These are phyloP conservation scores for Limnephilus auricula DNA, from an alignment of 2,888 invertebrate species.

Conservation along the genomic window DNA sequence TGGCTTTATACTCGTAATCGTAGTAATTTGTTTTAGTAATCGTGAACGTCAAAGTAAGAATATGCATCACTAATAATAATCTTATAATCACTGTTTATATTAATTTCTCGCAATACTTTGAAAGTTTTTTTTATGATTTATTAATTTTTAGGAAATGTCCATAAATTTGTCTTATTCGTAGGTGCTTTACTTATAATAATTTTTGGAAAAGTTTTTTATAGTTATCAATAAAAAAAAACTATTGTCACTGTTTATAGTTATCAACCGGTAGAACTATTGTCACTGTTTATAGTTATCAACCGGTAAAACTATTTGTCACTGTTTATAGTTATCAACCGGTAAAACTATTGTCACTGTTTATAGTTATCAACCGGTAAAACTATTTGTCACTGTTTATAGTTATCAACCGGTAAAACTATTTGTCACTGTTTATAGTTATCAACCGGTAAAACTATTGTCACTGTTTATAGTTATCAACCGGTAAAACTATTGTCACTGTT, in stretches of 20 bases:
- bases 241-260: no score
- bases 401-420: no score
- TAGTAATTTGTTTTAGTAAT: background rate
- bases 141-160: background rate
- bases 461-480: no score
- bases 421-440: no score
- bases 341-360: no score
- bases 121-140: background rate
- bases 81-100: background rate
- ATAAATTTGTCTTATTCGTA: background rate
- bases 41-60: background rate
- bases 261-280: no score
- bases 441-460: no score
- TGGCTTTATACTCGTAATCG: background rate
- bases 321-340: no score
- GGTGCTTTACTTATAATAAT: background rate
- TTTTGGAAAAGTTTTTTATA: no score
- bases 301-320: constrained; percentile 62
- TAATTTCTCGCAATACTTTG: background rate
- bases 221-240: no score
- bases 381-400: constrained; percentile 60
- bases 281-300: constrained; percentile 18
- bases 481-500: no score
- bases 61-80: background rate
- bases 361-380: constrained; percentile 55